These are phyloP conservation scores for Brevipalpus yothersi DNA, from an alignment of 1,140 invertebrate species.

Conservation along the genomic window DNA sequence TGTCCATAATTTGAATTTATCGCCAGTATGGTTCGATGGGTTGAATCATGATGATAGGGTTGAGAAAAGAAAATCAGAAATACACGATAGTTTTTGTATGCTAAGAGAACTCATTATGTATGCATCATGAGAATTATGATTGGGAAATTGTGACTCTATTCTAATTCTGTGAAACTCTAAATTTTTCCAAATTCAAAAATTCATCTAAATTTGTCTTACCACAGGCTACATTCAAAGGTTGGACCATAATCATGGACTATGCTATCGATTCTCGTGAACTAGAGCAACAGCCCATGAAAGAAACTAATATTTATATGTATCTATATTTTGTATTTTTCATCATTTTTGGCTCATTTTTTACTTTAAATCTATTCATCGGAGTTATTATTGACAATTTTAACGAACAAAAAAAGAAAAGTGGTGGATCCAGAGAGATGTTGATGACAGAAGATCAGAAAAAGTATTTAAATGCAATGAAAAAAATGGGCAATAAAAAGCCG, in stretches of 20 bases:
- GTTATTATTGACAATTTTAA: conserved; percentile 98
- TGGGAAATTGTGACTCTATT: too few species aligned
- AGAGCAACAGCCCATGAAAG: conserved; percentile 64
- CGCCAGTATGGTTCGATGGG: too few species aligned
- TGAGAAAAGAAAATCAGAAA: too few species aligned
- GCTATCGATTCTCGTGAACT: conserved; percentile 76
- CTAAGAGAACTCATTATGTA: too few species aligned
- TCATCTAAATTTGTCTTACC: conserved; percentile 2
- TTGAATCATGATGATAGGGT: too few species aligned
- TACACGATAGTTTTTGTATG: too few species aligned
- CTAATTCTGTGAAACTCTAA: too few species aligned
- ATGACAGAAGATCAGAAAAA: conserved; percentile 99
- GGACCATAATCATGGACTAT: conserved; percentile 91
- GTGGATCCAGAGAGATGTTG: conserved; percentile 94
- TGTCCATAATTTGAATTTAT: too few species aligned
- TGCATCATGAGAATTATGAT: too few species aligned
- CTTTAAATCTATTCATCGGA: conserved; percentile 89
- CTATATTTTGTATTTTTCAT: conserved; percentile 95
- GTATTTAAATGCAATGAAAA: conserved; percentile 99
- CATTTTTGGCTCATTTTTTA: conserved; percentile 91
- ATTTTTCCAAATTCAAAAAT: too few species aligned
- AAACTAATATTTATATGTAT: conserved; percentile 90
- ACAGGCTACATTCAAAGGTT: conserved; percentile 58
- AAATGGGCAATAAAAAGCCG: conserved; percentile 94
- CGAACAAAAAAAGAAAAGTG: conserved; percentile 96